A percentile compares a stretch with the other conserved stretches of the same genome.
Evolutionary conservation across 2,797 vertebrate species (phyloP).

Genomic region (Antennarius maculatus): DNA sequence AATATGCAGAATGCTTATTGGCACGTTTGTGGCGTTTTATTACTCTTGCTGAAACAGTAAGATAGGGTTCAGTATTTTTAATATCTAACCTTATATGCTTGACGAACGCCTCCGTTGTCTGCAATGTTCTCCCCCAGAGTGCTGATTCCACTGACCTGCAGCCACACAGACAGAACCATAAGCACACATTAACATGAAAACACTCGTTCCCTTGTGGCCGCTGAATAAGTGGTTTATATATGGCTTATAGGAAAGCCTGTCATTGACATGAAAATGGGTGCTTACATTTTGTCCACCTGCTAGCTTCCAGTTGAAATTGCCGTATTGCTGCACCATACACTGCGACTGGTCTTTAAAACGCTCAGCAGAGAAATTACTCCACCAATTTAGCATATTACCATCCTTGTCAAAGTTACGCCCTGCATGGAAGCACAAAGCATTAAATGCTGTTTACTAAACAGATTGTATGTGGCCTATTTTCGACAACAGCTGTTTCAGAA

Average conservation of each 20-base stretch:
- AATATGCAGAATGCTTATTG: constrained; percentile 18
- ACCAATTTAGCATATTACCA: constrained; percentile 98
- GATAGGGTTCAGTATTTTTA: constrained; percentile 10
- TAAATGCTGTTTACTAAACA: constrained; percentile 21
- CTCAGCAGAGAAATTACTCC: constrained; percentile 93
- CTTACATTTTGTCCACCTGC: constrained; percentile 92
- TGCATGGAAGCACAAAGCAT: constrained; percentile 61
- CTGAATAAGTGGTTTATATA: constrained; percentile 20
- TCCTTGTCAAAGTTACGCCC: constrained; percentile 96
- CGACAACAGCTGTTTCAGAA: background rate
- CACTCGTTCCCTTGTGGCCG: constrained; percentile 61
- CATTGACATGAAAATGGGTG: constrained; percentile 1
- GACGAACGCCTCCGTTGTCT: constrained; percentile 94
- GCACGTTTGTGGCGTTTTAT: background rate
- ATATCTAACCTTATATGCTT: constrained; percentile 90
- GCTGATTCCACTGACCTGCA: constrained; percentile 94
- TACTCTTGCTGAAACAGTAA: constrained; percentile 21
- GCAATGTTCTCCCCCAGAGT: constrained; percentile 97
- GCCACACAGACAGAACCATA: constrained; percentile 24
- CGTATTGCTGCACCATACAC: constrained; percentile 94
- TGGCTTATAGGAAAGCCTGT: constrained; percentile 9
- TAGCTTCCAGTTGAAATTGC: constrained; percentile 94
- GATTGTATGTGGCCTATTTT: background rate
- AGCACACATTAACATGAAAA: constrained; percentile 35
- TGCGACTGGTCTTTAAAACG: constrained; percentile 92